These are phyloP conservation scores for Hyla sarda DNA, from an alignment of 2,113 vertebrate genomes.

Conservation along the genomic window DNA sequence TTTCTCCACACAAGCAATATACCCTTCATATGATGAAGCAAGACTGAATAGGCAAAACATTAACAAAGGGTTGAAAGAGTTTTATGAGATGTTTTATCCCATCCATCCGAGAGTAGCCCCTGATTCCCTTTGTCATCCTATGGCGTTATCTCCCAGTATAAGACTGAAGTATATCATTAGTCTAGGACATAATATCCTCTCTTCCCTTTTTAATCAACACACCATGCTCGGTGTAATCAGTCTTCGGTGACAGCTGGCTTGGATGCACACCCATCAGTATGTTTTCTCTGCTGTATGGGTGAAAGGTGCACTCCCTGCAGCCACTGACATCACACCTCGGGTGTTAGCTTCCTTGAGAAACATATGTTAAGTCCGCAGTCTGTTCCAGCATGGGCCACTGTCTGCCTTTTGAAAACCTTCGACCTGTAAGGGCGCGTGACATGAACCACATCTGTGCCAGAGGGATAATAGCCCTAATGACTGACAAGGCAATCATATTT, in stretches of 20 bases:
- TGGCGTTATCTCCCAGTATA: not conserved
- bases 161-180: slow-evolving; percentile 18
- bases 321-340: slow-evolving; percentile 49
- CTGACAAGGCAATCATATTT: slow-evolving; percentile 15
- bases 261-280: slow-evolving; percentile 44
- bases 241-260: slow-evolving; percentile 52
- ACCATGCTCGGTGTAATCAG: slow-evolving; percentile 36
- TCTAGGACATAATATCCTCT: slow-evolving; percentile 19
- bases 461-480: slow-evolving; percentile 13
- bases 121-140: not conserved
- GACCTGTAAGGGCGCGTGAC: not conserved
- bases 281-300: slow-evolving; percentile 44
- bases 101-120: not conserved
- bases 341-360: slow-evolving; percentile 54
- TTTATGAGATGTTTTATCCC: not conserved
- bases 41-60: not conserved
- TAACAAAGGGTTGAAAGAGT: not conserved
- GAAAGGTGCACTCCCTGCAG: slow-evolving; percentile 57
- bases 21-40: not conserved
- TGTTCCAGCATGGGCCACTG: slow-evolving; percentile 31
- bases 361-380: slow-evolving; percentile 52
- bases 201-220: slow-evolving; percentile 25
- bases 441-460: slow-evolving; percentile 34
- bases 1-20: not conserved
- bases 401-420: slow-evolving; percentile 25